Evolutionary conservation across 1,140 invertebrate genomes (phyloP).

Genomic region (Archivesica marissinica): DNA sequence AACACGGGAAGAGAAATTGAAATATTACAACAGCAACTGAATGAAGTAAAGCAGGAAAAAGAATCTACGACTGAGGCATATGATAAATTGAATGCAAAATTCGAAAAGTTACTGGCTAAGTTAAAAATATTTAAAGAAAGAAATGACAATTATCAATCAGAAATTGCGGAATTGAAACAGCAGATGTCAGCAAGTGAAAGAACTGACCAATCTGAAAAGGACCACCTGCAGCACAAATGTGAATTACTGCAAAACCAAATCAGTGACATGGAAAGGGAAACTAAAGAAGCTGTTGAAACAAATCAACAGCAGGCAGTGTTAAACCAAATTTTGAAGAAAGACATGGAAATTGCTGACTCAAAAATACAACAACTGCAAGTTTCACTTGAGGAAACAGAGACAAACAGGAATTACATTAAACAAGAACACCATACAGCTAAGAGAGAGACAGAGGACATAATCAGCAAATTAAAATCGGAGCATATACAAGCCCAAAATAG

Average conservation of each 20-base stretch:
- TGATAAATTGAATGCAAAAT: slow-evolving; percentile 75
- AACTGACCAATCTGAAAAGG: background rate
- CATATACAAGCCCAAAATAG: slow-evolving; percentile 21
- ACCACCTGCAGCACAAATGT: slow-evolving; percentile 38
- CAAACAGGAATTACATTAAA: background rate
- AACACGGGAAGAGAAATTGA: background rate
- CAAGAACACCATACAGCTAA: slow-evolving; percentile 6
- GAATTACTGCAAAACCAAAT: slow-evolving; percentile 40
- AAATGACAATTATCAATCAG: slow-evolving; percentile 81
- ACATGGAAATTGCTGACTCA: slow-evolving; percentile 21
- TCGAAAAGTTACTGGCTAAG: slow-evolving; percentile 81
- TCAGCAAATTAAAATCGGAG: slow-evolving; percentile 13
- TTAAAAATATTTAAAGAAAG: slow-evolving; percentile 82
- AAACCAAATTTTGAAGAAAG: background rate
- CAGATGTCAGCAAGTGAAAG: slow-evolving; percentile 23
- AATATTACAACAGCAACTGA: background rate
- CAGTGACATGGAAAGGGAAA: slow-evolving; percentile 28
- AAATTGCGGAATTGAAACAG: slow-evolving; percentile 73
- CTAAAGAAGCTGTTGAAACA: slow-evolving; percentile 4
- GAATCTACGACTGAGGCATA: slow-evolving; percentile 65
- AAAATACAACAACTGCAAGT: background rate
- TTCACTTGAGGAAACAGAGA: background rate
- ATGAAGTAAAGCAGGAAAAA: slow-evolving; percentile 64
- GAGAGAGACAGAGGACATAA: background rate
- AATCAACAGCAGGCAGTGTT: background rate